Conservation (phyloP, 2,113 vertebrate species). For the Promerops cafer region DNA sequence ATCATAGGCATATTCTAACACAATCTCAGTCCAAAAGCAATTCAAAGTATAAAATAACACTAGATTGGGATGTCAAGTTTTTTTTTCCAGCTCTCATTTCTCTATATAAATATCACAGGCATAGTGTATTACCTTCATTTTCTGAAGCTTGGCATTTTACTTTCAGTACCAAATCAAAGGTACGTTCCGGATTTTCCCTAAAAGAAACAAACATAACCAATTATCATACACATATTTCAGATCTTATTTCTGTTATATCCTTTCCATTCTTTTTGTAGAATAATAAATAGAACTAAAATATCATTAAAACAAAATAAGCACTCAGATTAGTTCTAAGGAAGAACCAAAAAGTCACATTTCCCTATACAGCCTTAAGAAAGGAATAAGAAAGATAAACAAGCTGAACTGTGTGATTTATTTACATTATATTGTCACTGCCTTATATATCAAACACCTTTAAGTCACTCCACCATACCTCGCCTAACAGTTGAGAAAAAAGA, state of each 20-base stretch:
- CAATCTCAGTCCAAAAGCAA: neutral
- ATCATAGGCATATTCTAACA: neutral
- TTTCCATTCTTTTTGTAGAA: neutral
- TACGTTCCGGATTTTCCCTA: constrained; percentile 93
- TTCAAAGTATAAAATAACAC: neutral
- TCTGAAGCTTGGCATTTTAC: constrained; percentile 87
- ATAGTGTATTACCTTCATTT: constrained; percentile 81
- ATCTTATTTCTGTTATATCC: neutral
- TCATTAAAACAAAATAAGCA: neutral
- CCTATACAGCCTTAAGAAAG: neutral
- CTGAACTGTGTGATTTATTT: neutral
- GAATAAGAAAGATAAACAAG: neutral
- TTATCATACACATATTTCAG: neutral
- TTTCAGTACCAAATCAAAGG: constrained; percentile 92
- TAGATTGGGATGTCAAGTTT: neutral
- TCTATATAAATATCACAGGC: neutral
- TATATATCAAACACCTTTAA: neutral
- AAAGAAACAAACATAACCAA: constrained; percentile 28
- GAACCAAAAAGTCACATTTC: neutral
- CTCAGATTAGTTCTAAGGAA: neutral
- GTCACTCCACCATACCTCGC: neutral
- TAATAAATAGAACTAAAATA: neutral
- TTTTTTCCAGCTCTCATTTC: neutral
- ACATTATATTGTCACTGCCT: neutral
- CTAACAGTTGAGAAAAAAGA: neutral